Evolutionary conservation across 1,140 invertebrate species (phyloP), one percentile per base, ranked within the genome.

Genomic region (Pollicipes pollicipes): DNA sequence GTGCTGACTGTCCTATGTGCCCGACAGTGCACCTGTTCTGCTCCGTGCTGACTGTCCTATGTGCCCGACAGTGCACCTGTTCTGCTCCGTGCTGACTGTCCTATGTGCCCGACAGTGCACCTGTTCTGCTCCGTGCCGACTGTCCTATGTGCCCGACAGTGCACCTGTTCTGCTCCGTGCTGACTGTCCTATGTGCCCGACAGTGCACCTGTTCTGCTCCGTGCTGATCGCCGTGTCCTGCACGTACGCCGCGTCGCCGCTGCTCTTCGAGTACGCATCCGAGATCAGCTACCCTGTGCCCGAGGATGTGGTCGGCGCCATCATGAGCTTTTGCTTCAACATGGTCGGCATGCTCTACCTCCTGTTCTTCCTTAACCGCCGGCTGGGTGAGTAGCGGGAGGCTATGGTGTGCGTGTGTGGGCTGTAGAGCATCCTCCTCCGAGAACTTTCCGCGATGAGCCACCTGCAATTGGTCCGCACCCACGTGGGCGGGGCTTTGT

Each of bases 211-310:
- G 64, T 66, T 28, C 27, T 28, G 16, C 28, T 21, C 64, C 10
- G n/a, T 66, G 17, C 28, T 66, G 64, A 29, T 66, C 3, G n/a
- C 64, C 27, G 27, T 66, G 10, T 66, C n/a, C 27, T 66, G 64
- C 28, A 66, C 64, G 3, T 66, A 66, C 35, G 72, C 75, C 1
- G 73, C 73, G 0, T 71, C 74, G 16, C 75, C 75, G n/a, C 66
- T 75, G 31, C 30, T 75, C 16, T 71, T 73, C 30, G 75, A 75
- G 64, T 68, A 74, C 30, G 73, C 75, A 0, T 71, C 73, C 28
- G 75, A 75, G 70, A n/a, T 75, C 8, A 72, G 71, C 24, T 75
- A 74, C 28, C 75, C 75, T 0, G 70, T 73, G 28, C 73, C 73
- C 21, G 75, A 75, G 29, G 73, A 71, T 45, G 73, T 75, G 24